A percentile compares a stretch with the other conserved stretches of the same genome.
These are phyloP conservation scores for Caenorhabditis sp. DNA, from an alignment of 2,888 invertebrate genomes.

Conservation along the genomic window DNA sequence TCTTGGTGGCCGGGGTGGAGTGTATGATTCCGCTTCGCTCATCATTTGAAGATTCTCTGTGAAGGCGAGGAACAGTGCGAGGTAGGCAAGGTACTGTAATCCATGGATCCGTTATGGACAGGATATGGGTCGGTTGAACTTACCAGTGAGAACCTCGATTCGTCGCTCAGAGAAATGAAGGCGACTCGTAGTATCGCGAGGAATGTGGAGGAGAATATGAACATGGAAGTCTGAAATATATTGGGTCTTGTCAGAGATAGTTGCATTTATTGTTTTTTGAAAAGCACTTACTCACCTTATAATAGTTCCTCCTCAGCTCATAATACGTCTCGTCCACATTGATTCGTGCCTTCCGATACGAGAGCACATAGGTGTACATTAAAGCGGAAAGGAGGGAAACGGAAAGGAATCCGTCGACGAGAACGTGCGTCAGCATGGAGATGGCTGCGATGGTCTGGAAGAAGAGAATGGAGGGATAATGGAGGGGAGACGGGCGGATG, in stretches of 20 bases:
- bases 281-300: slow-evolving; percentile 21
- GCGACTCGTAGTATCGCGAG: slow-evolving; percentile 52
- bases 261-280: not conserved
- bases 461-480: too few relatives aligned
- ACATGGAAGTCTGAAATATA: slow-evolving; percentile 49
- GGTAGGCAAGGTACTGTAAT: slow-evolving; percentile 58
- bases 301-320: slow-evolving; percentile 44
- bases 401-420: slow-evolving; percentile 46
- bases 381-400: slow-evolving; percentile 49
- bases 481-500: too few relatives aligned
- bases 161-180: slow-evolving; percentile 48
- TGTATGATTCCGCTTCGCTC: slow-evolving; percentile 44
- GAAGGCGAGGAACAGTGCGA: slow-evolving; percentile 60
- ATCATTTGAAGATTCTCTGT: slow-evolving; percentile 63
- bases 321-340: slow-evolving; percentile 46
- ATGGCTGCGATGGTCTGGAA: slow-evolving; percentile 49
- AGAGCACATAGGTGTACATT: slow-evolving; percentile 52
- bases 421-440: slow-evolving; percentile 37
- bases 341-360: slow-evolving; percentile 46
- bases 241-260: too few relatives aligned
- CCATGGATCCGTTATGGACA: too few relatives aligned
- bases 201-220: slow-evolving; percentile 54
- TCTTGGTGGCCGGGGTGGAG: slow-evolving; percentile 32
- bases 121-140: too few relatives aligned
- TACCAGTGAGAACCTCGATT: slow-evolving; percentile 51